Conservation (phyloP, 2,797 vertebrate species). For the Monodelphis domestica region DNA sequence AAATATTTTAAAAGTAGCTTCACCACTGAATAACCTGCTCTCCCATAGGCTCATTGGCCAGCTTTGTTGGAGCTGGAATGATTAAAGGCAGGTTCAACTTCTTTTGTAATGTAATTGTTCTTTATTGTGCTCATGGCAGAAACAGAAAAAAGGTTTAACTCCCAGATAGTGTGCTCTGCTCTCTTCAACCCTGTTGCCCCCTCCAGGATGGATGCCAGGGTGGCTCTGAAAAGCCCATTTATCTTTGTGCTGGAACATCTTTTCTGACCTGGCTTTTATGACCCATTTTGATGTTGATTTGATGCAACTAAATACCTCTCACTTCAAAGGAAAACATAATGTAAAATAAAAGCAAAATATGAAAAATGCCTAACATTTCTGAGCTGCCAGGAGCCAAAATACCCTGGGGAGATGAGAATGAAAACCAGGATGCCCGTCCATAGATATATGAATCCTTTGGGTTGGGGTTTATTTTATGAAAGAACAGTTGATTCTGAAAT, state of each 20-base stretch:
- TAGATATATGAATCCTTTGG: background rate
- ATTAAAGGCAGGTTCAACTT: background rate
- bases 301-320: constrained; percentile 85
- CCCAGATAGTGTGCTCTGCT: constrained; percentile 27
- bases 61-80: rapidly evolving
- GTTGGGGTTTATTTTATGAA: background rate
- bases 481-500: background rate
- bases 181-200: constrained; percentile 10
- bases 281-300: constrained; percentile 87
- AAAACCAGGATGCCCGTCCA: background rate
- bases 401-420: background rate
- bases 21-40: background rate
- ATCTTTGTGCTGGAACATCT: constrained; percentile 48
- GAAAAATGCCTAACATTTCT: constrained; percentile 18
- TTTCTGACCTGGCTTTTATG: constrained; percentile 86
- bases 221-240: constrained; percentile 68
- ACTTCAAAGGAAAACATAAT: constrained; percentile 46
- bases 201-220: constrained; percentile 72
- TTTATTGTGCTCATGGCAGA: constrained; percentile 31
- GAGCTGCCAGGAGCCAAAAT: background rate
- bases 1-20: background rate
- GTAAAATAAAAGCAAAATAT: constrained; percentile 30
- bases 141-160: constrained; percentile 46
- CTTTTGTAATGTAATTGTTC: background rate
- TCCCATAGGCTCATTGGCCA: background rate